Evolutionary conservation across 2,797 vertebrate genomes (phyloP), one percentile per base, ranked within the genome.

Genomic region (Enteromius thamalakanensis): DNA sequence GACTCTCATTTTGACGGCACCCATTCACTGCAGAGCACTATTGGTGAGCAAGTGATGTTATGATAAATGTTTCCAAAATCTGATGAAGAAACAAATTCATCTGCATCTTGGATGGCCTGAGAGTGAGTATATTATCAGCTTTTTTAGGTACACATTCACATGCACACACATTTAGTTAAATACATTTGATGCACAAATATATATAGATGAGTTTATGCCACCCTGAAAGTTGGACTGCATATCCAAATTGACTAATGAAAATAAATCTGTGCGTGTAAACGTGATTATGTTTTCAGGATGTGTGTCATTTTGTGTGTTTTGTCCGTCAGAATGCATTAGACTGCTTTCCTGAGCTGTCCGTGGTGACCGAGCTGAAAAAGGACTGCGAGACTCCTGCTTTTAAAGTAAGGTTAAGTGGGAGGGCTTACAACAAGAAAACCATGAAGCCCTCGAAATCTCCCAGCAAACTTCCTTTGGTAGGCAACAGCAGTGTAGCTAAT

Each of bases 381-480:
- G 96, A 95, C 45, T 96, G 96, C 70, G 96, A 96, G 90, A 93
- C 91, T 0, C 89, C 96, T 29, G 90, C 96, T 88, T 97, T 97
- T 84, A 99, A 98, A 93, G 96, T 99, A 89, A 96, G 96, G 90
- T 96, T 98, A 91, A 97, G 97, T 83, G 98, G 98, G 62, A 97
- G 95, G 93, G 91, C 96, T 86, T 99, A 99, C 91, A 98, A 98
- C 93, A 98, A 96, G 92, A 99, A 98, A 92, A 99, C 96, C 47
- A 94, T 99, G 94, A 97, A 97, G 90, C 95, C 96, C 88, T 94
- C 96, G 64, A 98, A 98, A 93, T 94, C 95, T 87, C 92, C 94
- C 29, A 92, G 92, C 93, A 98, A 97, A 92, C 93, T 96, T 92
- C 93, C 95, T 88, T 95, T 97, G 95, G 98, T 99, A 89, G 91